Evolutionary conservation across 35 echinoderm and acorn worm genomes (phyloP).

Genomic region (Apostichopus parvimensis): DNA sequence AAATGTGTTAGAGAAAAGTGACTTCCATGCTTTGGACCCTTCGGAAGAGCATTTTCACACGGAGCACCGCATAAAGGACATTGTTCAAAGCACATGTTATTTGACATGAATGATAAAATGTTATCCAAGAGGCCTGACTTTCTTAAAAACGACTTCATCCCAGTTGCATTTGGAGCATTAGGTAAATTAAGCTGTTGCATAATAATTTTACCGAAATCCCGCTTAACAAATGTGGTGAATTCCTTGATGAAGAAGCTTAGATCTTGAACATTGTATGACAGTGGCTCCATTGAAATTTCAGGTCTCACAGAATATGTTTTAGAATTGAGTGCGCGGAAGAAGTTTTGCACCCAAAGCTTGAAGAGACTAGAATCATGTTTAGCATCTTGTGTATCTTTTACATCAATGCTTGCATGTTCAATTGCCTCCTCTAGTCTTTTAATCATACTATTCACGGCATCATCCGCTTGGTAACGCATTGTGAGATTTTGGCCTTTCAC

Average conservation of each 20-base stretch:
- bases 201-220: neutral
- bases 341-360: neutral
- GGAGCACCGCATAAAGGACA: conserved; percentile 28
- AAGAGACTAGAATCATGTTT: neutral
- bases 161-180: neutral
- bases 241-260: neutral
- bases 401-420: neutral
- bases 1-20: neutral
- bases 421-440: neutral
- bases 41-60: neutral
- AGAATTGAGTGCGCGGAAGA: neutral
- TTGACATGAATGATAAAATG: neutral
- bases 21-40: neutral
- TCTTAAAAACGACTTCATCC: neutral
- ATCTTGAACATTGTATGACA: neutral
- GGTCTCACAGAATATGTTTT: neutral
- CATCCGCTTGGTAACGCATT: neutral
- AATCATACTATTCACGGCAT: neutral
- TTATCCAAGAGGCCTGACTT: neutral
- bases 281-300: neutral
- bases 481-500: neutral
- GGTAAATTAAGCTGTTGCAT: neutral
- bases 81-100: neutral
- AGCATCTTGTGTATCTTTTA: neutral
- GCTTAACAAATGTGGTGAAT: neutral